Conservation (phyloP, 2,888 invertebrate genomes). For the Clunio marinus region DNA sequence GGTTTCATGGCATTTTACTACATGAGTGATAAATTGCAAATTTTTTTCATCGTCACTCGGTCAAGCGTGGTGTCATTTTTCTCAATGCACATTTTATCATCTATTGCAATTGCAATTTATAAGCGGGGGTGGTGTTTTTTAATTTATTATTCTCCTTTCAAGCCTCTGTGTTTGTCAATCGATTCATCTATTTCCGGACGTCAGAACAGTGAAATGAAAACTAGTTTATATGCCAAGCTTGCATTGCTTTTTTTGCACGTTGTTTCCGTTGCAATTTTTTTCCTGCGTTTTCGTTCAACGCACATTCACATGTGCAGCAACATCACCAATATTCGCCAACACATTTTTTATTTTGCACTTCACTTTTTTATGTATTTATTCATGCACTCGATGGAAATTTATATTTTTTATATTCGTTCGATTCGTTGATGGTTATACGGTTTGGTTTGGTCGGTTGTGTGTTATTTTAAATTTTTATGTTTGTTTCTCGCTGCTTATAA, state of each 20-base stretch:
- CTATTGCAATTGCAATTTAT: constrained; percentile 18
- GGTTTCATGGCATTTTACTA: not conserved
- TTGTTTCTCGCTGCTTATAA: not conserved
- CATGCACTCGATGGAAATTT: constrained; percentile 1
- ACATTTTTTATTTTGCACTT: not conserved
- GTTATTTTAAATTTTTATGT: constrained; percentile 37
- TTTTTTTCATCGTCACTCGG: constrained; percentile 24
- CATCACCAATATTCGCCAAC: constrained; percentile 23
- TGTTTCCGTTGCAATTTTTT: constrained; percentile 4
- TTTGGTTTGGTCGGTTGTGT: constrained; percentile 35
- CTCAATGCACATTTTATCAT: constrained; percentile 24
- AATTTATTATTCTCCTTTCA: not conserved
- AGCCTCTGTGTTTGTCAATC: constrained; percentile 8
- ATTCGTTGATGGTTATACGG: constrained; percentile 37
- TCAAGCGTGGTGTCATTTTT: constrained; percentile 36
- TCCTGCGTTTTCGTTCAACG: not conserved
- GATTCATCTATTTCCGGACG: constrained; percentile 37
- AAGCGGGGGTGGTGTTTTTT: not conserved
- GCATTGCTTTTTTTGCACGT: too few relatives aligned
- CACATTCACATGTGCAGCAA: constrained; percentile 25
- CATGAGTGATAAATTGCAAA: constrained; percentile 38
- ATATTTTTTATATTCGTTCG: not conserved
- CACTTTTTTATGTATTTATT: not conserved
- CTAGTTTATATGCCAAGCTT: constrained; percentile 9
- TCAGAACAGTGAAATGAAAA: not conserved